Percentiles rank a stretch among this genome's conserved stretches.
Conservation (phyloP, 2,797 vertebrate species). For the Lagocephalus sceleratus region DNA sequence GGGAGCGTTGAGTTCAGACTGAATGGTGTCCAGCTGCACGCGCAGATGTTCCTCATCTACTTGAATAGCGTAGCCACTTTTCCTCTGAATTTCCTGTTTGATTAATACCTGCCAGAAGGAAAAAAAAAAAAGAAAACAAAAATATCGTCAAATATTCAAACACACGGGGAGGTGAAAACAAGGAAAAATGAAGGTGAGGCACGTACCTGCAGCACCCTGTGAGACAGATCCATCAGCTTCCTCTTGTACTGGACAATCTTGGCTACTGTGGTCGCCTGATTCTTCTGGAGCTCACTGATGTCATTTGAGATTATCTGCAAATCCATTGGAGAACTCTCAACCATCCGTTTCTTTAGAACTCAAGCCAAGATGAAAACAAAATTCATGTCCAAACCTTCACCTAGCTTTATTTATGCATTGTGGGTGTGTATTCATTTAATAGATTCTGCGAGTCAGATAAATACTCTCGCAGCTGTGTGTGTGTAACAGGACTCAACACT, state of each 20-base stretch:
- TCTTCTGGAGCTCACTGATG: constrained; percentile 96
- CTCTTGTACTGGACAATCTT: constrained; percentile 98
- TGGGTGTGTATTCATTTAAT: too few relatives aligned
- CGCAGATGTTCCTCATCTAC: constrained; percentile 95
- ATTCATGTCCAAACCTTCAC: too few relatives aligned
- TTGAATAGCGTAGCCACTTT: constrained; percentile 96
- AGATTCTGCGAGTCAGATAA: too few relatives aligned
- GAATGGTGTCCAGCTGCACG: constrained; percentile 97
- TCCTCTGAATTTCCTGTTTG: constrained; percentile 97
- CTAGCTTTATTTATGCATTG: too few relatives aligned
- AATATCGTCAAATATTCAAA: background rate
- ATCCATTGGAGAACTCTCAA: background rate
- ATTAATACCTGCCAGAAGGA: constrained; percentile 84
- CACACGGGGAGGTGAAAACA: background rate
- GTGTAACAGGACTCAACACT: constrained; percentile 12
- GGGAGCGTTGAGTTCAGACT: constrained; percentile 95
- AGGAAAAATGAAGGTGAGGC: background rate
- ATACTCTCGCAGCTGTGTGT: constrained; percentile 8
- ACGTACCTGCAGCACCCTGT: constrained; percentile 91
- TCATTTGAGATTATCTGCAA: constrained; percentile 93
- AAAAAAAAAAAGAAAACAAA: background rate
- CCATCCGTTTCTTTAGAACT: background rate
- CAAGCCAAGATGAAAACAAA: background rate
- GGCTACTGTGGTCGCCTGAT: constrained; percentile 94
- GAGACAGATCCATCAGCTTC: constrained; percentile 97